Evolutionary conservation across 2,888 invertebrate genomes (phyloP), one percentile per base, ranked within the genome.

Genomic region (Sinohyriopsis cumingii): DNA sequence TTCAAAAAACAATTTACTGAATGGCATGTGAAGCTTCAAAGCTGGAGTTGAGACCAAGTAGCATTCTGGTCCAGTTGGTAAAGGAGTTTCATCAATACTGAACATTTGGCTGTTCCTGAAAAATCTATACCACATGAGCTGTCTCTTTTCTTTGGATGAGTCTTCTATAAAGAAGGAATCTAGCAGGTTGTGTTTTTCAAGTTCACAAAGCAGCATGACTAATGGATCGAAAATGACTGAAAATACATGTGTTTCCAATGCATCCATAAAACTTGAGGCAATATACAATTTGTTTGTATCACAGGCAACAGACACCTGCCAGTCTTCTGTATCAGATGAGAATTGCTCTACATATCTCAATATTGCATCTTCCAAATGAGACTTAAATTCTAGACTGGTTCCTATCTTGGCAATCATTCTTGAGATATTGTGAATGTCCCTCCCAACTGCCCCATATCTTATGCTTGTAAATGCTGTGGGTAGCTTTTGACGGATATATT

Each of bases 21-120:
- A 75, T 54, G 81, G 81, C 74, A 77, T 72, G n/a, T 61, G 67
- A 6, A 77, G 57, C 20, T 25, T 18, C 6, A 74, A 18, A 63
- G 69, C 68, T 24, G 68, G 28, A 0, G 70, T 64, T 15, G 62
- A 54, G 59, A 79, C 78, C 7, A 54, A 62, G 57, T 74, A 81
- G 59, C 76, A 75, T 59, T 78, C 81, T n/a, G 79, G 81, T 25
- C 79, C 78, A 24, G 70, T 57, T 22, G 69, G 71, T 5, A 72
- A 65, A 12, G 67, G 74, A 3, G 75, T 57, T 18, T 73, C 60
- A 28, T 54, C 24, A 20, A 81, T 68, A 6, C 68, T 53, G 56
- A 76, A 70, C 4, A 72, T 60, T 4, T 45, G 20, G 1, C 64
- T 56, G 20, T 70, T 63, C 0, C 33, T 2, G 19, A 77, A 22